Evolutionary conservation across 2,113 vertebrate genomes (phyloP), one percentile per base, ranked within the genome.

Genomic region (Dipodomys merriami): DNA sequence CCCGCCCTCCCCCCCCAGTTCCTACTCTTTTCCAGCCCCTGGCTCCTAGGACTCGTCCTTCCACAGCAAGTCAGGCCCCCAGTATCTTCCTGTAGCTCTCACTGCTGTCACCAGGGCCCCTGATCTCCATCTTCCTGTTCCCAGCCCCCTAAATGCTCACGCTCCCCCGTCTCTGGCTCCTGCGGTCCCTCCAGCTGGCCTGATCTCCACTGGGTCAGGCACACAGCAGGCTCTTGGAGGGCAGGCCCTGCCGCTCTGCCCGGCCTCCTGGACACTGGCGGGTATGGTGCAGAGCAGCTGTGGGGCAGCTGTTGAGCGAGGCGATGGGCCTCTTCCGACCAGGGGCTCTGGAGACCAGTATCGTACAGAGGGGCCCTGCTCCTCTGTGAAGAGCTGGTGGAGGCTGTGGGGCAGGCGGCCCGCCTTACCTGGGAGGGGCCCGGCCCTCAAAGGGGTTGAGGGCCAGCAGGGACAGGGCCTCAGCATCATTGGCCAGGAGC

Each of bases 401-500:
- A 53, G 30, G 19, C 78, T 25, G 57, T 20, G 22, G 53, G 60
- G 15, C 20, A 62, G 60, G 60, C 4, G 16, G 60, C 60, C 60
- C 60, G 9, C 33, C 97, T 98, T 93, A 99, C 99, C 98, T 98
- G 29, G 99, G 99, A 0, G 98, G 95, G 0, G 95, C 96, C 93
- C 97, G 97, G 97, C 97, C 98, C 0, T 97, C 93, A 13, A 99
- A 99, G 0, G 99, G 99, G 97, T 99, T 99, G 1, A 97, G 95
- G 13, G 98, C 98, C 6, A 99, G 96, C 85, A 99, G 97, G 8
- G 99, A 99, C 79, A 99, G 97, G 27, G 98, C 91, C 0, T 92
- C 88, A 27, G 98, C 98, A 4, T 99, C 99, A 2, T 99, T 99
- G 73, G 98, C 98, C 93, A 99, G 97, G 90, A 99, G 98, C 86